These are phyloP conservation scores for Drosophila neonasuta DNA, from an alignment of 2,888 invertebrate species.

Conservation along the genomic window DNA sequence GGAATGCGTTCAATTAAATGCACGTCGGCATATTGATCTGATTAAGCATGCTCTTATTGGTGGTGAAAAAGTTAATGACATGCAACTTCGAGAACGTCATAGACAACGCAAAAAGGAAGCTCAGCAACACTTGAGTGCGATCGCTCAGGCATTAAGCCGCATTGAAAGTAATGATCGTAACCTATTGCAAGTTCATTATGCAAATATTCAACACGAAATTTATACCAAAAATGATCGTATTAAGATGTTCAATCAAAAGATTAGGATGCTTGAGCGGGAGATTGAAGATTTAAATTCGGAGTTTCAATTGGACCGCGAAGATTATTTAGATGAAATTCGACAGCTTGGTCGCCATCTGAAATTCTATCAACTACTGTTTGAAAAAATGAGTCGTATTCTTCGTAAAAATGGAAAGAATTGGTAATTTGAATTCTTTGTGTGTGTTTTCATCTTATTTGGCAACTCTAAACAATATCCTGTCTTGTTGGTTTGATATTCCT, in stretches of 20 bases:
- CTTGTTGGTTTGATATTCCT: too few species aligned
- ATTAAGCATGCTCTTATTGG: constrained; percentile 90
- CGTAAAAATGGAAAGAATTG: constrained; percentile 89
- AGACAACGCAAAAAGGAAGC: constrained; percentile 87
- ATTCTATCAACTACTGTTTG: constrained; percentile 86
- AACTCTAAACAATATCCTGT: too few species aligned
- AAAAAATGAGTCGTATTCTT: constrained; percentile 87
- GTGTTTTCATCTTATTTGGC: too few species aligned
- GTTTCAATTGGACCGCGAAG: constrained; percentile 91
- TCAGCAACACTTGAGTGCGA: constrained; percentile 85
- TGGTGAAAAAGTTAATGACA: constrained; percentile 89
- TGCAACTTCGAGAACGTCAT: constrained; percentile 87
- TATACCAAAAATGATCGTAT: constrained; percentile 87
- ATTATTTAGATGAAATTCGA: constrained; percentile 91
- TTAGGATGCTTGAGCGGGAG: constrained; percentile 87
- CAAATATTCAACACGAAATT: constrained; percentile 90
- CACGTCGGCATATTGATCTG: constrained; percentile 83
- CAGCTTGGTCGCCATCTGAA: constrained; percentile 88
- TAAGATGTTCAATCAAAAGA: constrained; percentile 86
- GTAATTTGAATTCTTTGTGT: constrained; percentile 75
- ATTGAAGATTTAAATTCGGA: constrained; percentile 90
- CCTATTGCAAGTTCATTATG: constrained; percentile 88
- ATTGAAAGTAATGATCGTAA: constrained; percentile 88
- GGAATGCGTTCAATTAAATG: constrained; percentile 72
- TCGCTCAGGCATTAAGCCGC: constrained; percentile 84